Evolutionary conservation across 2,113 vertebrate species (phyloP).

Genomic region (Alosa alosa): DNA sequence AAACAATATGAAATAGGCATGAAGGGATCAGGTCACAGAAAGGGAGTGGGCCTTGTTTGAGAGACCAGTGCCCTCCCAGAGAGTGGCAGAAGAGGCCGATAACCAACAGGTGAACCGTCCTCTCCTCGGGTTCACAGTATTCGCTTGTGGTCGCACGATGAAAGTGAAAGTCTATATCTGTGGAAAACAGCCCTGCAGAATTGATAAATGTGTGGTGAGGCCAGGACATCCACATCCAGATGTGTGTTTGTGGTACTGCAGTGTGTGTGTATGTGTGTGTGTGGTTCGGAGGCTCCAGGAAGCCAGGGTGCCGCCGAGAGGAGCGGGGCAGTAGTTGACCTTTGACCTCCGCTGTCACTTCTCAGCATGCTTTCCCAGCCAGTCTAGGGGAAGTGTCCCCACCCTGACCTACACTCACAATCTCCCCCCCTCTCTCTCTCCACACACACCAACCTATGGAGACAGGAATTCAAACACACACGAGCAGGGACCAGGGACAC

Average conservation of each 20-base stretch:
- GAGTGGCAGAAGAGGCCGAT: background rate
- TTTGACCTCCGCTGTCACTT: background rate
- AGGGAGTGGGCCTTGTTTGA: background rate
- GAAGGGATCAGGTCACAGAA: background rate
- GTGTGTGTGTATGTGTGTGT: background rate
- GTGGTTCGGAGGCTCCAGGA: background rate
- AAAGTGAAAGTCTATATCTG: slow-evolving; percentile 16
- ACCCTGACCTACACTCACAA: background rate
- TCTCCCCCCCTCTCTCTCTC: background rate
- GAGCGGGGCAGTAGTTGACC: background rate
- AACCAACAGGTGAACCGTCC: background rate
- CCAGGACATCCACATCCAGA: background rate
- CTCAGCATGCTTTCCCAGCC: slow-evolving; percentile 10
- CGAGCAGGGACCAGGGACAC: background rate
- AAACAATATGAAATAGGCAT: background rate
- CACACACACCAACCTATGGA: background rate
- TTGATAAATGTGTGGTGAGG: background rate
- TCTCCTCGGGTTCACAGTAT: background rate
- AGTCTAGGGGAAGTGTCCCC: background rate
- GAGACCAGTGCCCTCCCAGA: background rate
- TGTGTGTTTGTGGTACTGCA: background rate
- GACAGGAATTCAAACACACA: background rate
- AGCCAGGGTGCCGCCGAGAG: background rate
- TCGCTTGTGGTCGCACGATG: background rate
- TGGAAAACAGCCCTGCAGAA: slow-evolving; percentile 9